phyloP scores from a whole-genome alignment of 1,140 invertebrate species.

The Heliconius melpomene region DNA sequence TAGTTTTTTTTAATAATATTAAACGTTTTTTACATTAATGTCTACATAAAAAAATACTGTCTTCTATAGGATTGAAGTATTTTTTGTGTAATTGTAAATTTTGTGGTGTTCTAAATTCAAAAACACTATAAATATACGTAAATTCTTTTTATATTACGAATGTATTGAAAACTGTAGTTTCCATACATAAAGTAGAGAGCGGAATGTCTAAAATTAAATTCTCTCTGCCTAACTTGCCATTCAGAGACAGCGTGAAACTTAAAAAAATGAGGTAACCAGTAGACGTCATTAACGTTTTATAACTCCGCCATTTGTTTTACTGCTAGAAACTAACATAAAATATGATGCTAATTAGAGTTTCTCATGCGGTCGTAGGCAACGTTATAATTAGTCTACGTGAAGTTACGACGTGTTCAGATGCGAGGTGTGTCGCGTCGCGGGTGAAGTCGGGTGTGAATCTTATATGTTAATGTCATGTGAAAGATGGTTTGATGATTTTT shows the following conservation, averaged over 20 bases:
- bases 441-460: background rate
- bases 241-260: background rate
- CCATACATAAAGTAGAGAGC: too few species aligned
- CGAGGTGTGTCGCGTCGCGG: background rate
- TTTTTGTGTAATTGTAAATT: too few species aligned
- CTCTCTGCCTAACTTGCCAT: background rate
- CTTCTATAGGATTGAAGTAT: too few species aligned
- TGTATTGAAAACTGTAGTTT: too few species aligned
- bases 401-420: background rate
- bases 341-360: constrained; percentile 7
- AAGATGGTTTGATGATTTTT: background rate
- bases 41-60: too few species aligned
- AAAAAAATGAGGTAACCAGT: background rate
- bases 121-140: too few species aligned
- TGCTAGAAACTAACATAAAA: background rate
- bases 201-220: background rate
- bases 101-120: too few species aligned
- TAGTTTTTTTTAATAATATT: background rate
- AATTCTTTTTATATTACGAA: too few species aligned
- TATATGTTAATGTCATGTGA: background rate
- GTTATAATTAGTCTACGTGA: constrained; percentile 4
- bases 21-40: too few species aligned
- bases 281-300: background rate
- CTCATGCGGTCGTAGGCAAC: constrained; percentile 4
- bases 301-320: background rate